Evolutionary conservation across 1,140 invertebrate genomes (phyloP).

Genomic region (Drosophila bipectinata): DNA sequence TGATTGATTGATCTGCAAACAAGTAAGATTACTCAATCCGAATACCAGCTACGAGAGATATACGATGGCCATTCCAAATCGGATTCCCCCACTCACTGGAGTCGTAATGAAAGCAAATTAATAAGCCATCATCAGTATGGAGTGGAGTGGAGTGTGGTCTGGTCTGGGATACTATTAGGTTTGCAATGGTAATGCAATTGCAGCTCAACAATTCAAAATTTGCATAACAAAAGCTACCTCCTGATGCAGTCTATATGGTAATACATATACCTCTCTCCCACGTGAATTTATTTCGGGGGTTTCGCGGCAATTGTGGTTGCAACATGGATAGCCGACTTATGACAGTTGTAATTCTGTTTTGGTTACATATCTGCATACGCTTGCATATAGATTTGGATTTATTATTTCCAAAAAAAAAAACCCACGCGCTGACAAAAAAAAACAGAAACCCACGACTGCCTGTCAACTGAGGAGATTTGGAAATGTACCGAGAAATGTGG

Average conservation of each 20-base stretch:
- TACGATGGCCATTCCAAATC: neutral
- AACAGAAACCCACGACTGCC: too few species aligned
- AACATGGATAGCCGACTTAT: conserved; percentile 28
- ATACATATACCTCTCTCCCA: conserved; percentile 27
- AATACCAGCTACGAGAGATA: neutral
- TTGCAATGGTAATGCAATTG: conserved; percentile 28
- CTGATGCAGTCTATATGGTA: neutral
- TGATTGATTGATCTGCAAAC: conserved; percentile 25
- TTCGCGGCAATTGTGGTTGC: conserved; percentile 22
- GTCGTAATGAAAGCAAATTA: conserved; percentile 52
- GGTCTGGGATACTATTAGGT: neutral
- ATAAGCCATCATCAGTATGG: conserved; percentile 52
- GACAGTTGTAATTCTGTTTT: conserved; percentile 36
- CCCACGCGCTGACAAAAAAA: too few species aligned
- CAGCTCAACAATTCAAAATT: conserved; percentile 17
- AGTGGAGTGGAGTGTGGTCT: neutral
- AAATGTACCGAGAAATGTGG: neutral
- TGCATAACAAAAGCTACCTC: conserved; percentile 33
- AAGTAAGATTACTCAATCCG: conserved; percentile 28
- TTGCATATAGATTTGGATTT: neutral
- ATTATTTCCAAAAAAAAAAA: neutral
- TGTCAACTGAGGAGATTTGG: neutral
- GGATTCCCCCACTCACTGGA: conserved; percentile 8
- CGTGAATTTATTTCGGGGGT: conserved; percentile 13
- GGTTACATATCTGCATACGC: conserved; percentile 8